A percentile compares a stretch with the other conserved stretches of the same genome.
Conservation (phyloP, 35 echinoderm and acorn worm genomes). For the Heliocidaris tuberculata region DNA sequence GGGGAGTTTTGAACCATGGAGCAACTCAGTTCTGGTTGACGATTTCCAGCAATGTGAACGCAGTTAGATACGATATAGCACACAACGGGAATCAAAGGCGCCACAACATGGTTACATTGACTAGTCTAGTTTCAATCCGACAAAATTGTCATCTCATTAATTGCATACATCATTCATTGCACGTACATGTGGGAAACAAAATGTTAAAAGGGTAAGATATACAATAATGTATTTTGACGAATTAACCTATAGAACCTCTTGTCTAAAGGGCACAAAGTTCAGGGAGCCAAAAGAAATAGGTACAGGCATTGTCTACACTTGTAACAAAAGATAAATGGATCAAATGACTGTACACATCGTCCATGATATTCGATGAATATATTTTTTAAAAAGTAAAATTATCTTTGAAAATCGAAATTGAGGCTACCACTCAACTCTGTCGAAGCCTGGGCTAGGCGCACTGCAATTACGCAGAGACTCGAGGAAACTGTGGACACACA, state of each 20-base stretch:
- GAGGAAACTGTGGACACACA: too few relatives aligned
- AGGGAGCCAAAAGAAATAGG: not conserved
- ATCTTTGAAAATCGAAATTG: too few relatives aligned
- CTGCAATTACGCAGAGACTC: too few relatives aligned
- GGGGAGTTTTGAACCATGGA: too few relatives aligned
- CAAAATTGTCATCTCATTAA: not conserved
- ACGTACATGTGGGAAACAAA: not conserved
- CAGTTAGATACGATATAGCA: not conserved
- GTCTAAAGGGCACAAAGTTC: not conserved
- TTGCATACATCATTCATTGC: not conserved
- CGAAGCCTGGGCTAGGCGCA: too few relatives aligned
- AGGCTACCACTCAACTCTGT: too few relatives aligned
- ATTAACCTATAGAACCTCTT: not conserved
- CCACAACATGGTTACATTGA: not conserved
- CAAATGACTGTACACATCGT: too few relatives aligned
- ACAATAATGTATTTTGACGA: not conserved
- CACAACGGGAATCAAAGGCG: not conserved
- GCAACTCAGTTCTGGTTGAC: not conserved
- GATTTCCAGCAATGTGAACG: not conserved
- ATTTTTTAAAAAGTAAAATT: too few relatives aligned
- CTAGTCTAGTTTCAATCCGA: not conserved
- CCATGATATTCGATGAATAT: too few relatives aligned
- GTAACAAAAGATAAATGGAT: not conserved
- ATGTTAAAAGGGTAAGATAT: not conserved
- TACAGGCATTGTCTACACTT: not conserved